A percentile compares a stretch with the other conserved stretches of the same genome.
Conservation (phyloP, 2,797 vertebrate species). For the Spea hammondii region DNA sequence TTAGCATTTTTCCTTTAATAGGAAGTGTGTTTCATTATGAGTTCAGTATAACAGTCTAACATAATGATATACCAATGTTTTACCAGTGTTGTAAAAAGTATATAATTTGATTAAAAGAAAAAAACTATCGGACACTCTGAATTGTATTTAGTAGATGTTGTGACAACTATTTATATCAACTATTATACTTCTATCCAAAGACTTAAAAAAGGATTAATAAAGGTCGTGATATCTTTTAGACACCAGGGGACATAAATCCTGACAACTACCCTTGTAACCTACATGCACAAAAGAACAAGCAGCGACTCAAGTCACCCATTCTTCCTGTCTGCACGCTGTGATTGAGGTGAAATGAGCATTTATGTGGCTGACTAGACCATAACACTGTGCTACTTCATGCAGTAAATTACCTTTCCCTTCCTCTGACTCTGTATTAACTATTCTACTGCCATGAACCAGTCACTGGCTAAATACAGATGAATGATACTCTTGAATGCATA, state of each 20-base stretch:
- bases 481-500: slow-evolving; percentile 20
- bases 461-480: slow-evolving; percentile 30
- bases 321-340: slow-evolving; percentile 39
- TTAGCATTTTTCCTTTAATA: no score
- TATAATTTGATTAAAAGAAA: neutral
- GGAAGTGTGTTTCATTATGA: no score
- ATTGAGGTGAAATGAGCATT: slow-evolving; percentile 50
- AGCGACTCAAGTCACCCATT: slow-evolving; percentile 44
- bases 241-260: slow-evolving; percentile 44
- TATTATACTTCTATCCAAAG: slow-evolving; percentile 33
- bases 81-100: no score
- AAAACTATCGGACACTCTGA: slow-evolving; percentile 6
- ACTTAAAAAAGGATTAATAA: slow-evolving; percentile 37
- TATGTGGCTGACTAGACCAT: slow-evolving; percentile 48
- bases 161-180: slow-evolving; percentile 16
- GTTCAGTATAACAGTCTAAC: no score
- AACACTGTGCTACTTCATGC: slow-evolving; percentile 49
- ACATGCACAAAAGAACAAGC: slow-evolving; percentile 45
- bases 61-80: no score
- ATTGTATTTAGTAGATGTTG: slow-evolving; percentile 10
- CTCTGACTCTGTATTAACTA: slow-evolving; percentile 28
- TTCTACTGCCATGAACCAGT: slow-evolving; percentile 38
- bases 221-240: slow-evolving; percentile 47
- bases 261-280: slow-evolving; percentile 50
- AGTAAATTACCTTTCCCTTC: slow-evolving; percentile 50